Conservation (phyloP, 2,888 invertebrate genomes). For the Metopia argyrocephala region DNA sequence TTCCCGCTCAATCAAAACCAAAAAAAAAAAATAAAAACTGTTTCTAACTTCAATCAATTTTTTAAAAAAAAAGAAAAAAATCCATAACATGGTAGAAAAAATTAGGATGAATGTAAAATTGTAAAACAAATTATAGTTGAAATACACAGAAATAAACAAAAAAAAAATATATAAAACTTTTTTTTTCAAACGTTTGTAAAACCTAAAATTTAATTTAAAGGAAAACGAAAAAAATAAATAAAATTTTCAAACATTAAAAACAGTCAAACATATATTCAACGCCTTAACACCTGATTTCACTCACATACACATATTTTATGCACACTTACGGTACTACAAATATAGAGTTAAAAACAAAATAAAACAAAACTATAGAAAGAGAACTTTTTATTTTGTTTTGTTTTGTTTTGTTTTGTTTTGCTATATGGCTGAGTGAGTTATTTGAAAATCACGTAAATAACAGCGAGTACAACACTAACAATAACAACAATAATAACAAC, state of each 20-base stretch:
- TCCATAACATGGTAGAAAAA: not conserved
- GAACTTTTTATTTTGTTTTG: not conserved
- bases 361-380: not conserved
- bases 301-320: constrained; percentile 54
- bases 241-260: constrained; percentile 25
- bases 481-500: constrained; percentile 32
- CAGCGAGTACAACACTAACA: constrained; percentile 46
- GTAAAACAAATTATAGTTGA: constrained; percentile 38
- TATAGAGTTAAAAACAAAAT: not conserved
- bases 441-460: constrained; percentile 67
- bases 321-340: not conserved
- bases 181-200: constrained; percentile 29
- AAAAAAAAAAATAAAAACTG: constrained; percentile 11
- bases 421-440: constrained; percentile 45
- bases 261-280: constrained; percentile 37
- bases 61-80: constrained; percentile 22
- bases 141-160: not conserved
- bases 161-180: constrained; percentile 1
- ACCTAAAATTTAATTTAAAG: constrained; percentile 53
- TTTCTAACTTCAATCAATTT: constrained; percentile 62
- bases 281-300: constrained; percentile 64
- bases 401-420: not conserved
- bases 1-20: not conserved
- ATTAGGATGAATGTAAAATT: too few species aligned
- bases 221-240: constrained; percentile 1